Evolutionary conservation across 2,797 vertebrate genomes (phyloP), one percentile per base, ranked within the genome.

Genomic region (Crenuchus spilurus): DNA sequence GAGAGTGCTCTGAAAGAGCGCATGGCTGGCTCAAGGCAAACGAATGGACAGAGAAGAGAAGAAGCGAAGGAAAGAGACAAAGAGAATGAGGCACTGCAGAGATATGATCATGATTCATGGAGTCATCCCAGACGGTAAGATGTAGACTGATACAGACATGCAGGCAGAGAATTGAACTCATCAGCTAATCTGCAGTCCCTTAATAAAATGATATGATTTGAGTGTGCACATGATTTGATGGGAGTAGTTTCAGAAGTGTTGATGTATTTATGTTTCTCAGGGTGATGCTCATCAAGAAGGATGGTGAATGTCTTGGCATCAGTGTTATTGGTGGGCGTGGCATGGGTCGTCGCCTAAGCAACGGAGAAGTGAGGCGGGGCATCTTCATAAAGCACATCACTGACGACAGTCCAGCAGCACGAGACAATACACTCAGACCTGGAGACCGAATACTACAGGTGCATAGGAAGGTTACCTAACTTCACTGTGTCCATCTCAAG

Each of bases 351-450:
- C 94, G 97, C 35, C 89, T 99, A 66, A 95, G 94, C 90, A 96
- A 92, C 2, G 97, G 98, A 62, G 95, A 97, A 90, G 93, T 99
- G 85, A 96, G 97, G 94, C 94, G 98, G 85, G 98, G 96, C 61
- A 95, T 99, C 89, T 98, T 99, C 88, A 94, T 99, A 88, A 99
- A 99, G 76, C 94, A 98, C 70, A 95, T 99, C 82, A 90, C 94
- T 60, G 94, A 96, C 79, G 94, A 96, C 86, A 97, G 96, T 88
- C 96, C 96, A 11, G 98, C 96, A 10, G 94, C 95, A 82, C 92
- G 90, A 88, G 93, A 95, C 69, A 92, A 94, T 84, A 96, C 93
- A 0, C 89, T 99, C 77, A 95, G 92, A 88, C 92, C 93, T 2
- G 97, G 98, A 88, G 96, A 99, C 89, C 92, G 94, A 83, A 96